phyloP scores from a whole-genome alignment of 2,113 vertebrate genomes.

The Sigmodon hispidus region DNA sequence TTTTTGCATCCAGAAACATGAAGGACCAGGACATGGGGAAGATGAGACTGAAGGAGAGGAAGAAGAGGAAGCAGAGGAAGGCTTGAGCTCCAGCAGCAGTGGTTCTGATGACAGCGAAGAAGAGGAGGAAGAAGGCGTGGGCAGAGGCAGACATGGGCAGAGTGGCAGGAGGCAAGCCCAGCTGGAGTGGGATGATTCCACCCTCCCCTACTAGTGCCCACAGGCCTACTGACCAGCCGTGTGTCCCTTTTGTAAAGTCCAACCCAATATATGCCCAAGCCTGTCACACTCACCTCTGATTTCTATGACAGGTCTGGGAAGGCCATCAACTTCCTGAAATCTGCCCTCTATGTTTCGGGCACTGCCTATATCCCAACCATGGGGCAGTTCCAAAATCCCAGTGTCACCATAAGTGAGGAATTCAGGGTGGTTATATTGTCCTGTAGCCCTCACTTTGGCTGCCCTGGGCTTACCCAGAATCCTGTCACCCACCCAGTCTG shows the following conservation, averaged over 20 bases:
- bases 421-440: not conserved
- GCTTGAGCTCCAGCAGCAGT: conserved; percentile 91
- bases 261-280: conserved; percentile 79
- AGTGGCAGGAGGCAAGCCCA: conserved; percentile 88
- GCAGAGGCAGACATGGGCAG: conserved; percentile 86
- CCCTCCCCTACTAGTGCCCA: conserved; percentile 88
- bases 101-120: conserved; percentile 95
- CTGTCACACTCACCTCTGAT: conserved; percentile 79
- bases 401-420: conserved; percentile 25
- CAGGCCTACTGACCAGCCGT: conserved; percentile 31
- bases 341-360: conserved; percentile 42
- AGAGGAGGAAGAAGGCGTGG: conserved; percentile 87
- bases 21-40: conserved; percentile 86
- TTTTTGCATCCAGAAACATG: conserved; percentile 88
- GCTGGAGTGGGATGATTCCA: conserved; percentile 93
- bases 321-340: conserved; percentile 70
- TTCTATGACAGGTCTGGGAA: conserved; percentile 82
- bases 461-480: conserved; percentile 61
- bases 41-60: conserved; percentile 92
- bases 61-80: conserved; percentile 90
- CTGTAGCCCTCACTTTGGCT: not conserved
- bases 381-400: conserved; percentile 34
- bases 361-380: not conserved
- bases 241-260: conserved; percentile 85
- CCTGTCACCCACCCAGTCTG: conserved; percentile 70